A percentile compares a stretch with the other conserved stretches of the same genome.
Evolutionary conservation across 1,140 invertebrate species (phyloP).

Genomic region (Daktulosphaira vitifoliae): DNA sequence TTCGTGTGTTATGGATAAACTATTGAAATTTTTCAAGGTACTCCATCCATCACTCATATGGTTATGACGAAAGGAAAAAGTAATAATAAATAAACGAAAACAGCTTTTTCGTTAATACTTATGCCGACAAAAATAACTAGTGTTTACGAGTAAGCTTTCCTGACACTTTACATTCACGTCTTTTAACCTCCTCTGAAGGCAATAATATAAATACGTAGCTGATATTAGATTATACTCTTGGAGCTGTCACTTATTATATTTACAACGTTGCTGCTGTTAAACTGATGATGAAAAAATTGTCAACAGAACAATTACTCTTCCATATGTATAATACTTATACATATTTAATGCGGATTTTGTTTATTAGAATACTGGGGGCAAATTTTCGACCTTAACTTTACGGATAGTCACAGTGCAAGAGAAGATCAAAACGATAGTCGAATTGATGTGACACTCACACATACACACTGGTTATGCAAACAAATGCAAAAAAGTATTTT

Average conservation of each 20-base stretch:
- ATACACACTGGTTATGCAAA: conserved; percentile 9
- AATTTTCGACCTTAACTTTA: too few species aligned
- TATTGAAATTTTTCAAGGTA: conserved; percentile 3
- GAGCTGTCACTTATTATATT: background rate
- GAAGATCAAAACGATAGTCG: conserved; percentile 9
- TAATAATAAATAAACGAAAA: background rate
- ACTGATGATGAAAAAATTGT: too few species aligned
- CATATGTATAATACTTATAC: too few species aligned
- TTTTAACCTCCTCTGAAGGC: background rate
- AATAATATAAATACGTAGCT: background rate
- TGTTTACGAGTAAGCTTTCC: too few species aligned
- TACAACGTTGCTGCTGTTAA: background rate
- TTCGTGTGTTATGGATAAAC: background rate
- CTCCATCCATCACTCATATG: conserved; percentile 16
- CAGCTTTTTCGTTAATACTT: too few species aligned
- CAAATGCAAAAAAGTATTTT: conserved; percentile 13
- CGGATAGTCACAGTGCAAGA: too few species aligned
- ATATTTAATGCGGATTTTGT: too few species aligned
- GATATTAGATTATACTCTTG: conserved; percentile 10
- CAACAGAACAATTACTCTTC: too few species aligned
- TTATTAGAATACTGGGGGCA: too few species aligned
- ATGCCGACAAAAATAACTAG: too few species aligned
- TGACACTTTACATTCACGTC: too few species aligned
- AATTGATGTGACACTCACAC: conserved; percentile 1
- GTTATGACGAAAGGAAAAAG: background rate